These are phyloP conservation scores for Caenorhabditis afra DNA, from an alignment of 2,888 invertebrate genomes.

Conservation along the genomic window DNA sequence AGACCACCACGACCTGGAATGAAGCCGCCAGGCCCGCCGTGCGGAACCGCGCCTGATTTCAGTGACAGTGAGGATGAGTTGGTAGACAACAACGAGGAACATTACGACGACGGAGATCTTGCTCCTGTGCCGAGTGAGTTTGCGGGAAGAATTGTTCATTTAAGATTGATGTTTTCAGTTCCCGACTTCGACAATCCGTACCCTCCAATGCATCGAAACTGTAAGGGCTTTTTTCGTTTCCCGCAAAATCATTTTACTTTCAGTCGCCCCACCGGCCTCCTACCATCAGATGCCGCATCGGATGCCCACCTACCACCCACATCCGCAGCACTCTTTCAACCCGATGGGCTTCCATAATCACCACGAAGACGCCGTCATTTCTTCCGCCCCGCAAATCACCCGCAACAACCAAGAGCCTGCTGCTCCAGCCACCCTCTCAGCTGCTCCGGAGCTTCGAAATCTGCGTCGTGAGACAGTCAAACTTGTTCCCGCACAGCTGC, in stretches of 20 bases:
- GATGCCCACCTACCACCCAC: conserved; percentile 35
- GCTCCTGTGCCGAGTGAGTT: conserved; percentile 70
- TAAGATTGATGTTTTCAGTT: conserved; percentile 33
- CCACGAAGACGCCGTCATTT: conserved; percentile 56
- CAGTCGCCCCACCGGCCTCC: conserved; percentile 60
- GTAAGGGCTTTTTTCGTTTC: conserved; percentile 16
- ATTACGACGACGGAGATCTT: conserved; percentile 69
- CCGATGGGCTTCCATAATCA: conserved; percentile 63
- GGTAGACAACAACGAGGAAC: conserved; percentile 41
- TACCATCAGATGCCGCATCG: conserved; percentile 51
- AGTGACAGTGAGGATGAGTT: conserved; percentile 71
- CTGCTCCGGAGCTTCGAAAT: conserved; percentile 92
- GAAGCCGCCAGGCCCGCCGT: conserved; percentile 73
- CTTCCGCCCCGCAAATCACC: conserved; percentile 63
- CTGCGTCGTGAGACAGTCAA: conserved; percentile 87
- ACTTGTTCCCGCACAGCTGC: conserved; percentile 86
- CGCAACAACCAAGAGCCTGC: conserved; percentile 17
- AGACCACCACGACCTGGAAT: conserved; percentile 44
- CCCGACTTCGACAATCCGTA: conserved; percentile 60
- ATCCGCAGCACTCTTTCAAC: conserved; percentile 29
- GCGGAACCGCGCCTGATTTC: conserved; percentile 69
- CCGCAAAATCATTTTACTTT: not conserved
- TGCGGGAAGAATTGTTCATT: not conserved
- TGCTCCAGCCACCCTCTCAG: conserved; percentile 83
- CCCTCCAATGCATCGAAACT: conserved; percentile 49